Evolutionary conservation across 2,113 vertebrate genomes (phyloP), one percentile per base, ranked within the genome.

Genomic region (Athene cunicularia): DNA sequence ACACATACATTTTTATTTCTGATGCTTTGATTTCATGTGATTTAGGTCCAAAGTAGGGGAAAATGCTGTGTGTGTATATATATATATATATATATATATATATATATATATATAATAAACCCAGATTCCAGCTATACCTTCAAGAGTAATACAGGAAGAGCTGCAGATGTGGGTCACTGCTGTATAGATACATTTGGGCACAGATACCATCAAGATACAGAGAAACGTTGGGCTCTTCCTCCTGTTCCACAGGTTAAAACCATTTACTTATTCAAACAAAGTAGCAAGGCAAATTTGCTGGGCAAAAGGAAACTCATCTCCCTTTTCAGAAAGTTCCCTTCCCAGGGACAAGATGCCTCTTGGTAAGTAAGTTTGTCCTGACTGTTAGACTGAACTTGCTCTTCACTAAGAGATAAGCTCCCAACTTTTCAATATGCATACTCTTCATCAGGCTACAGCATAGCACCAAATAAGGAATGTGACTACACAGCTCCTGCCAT

Each of bases 361-460:
- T 74, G 12, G 32, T 66, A 63, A 88, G 14, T 13, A 59, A 35
- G 12, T 27, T 60, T 70, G 24, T 71, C 28, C 41, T 1, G 1
- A 9, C n/a, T 72, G 14, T 14, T 63, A 27, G 19, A 39, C 43
- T 63, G 22, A 88, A 59, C 39, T 64, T 91, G 43, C 22, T 56
- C 53, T 64, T 93, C 30, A 68, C 11, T n/a, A 49, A 20, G 17
- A 75, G 15, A 66, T 74, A 18, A 90, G 45, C 10, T 74, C 27
- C 18, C 30, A 55, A 0, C 7, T 80, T 67, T 63, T 80, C 47
- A 59, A 63, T 24, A 41, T 63, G 16, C 0, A 0, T 3, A 58
- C 16, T 14, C 7, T 8, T 49, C 43, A 49, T 16, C 28, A 86
- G 24, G 24, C 28, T 49, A 26, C 8, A 64, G n/a, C 7, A 82